These are phyloP conservation scores for Orthosia gracilis DNA, from an alignment of 2,888 invertebrate species.

Conservation along the genomic window DNA sequence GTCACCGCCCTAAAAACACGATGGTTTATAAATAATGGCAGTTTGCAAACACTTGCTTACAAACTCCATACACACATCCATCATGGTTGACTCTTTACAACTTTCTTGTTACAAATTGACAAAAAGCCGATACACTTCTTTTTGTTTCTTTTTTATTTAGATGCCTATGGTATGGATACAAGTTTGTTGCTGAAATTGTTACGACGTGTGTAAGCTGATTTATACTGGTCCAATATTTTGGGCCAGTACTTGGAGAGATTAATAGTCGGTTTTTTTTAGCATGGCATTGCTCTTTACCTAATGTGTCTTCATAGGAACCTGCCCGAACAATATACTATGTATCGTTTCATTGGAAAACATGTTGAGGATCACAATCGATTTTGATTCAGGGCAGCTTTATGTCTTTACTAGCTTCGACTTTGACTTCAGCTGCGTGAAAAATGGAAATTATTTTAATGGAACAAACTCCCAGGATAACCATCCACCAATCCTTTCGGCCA, in stretches of 20 bases:
- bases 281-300: neutral
- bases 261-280: neutral
- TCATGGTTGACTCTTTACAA: slow-evolving; percentile 61
- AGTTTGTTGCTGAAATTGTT: slow-evolving; percentile 9
- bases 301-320: neutral
- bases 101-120: slow-evolving; percentile 58
- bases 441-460: no score
- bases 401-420: neutral
- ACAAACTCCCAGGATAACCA: no score
- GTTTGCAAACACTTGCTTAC: slow-evolving; percentile 52
- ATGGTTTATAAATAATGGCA: slow-evolving; percentile 56
- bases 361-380: neutral
- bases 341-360: no score
- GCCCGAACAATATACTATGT: no score
- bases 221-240: slow-evolving; percentile 3
- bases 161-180: slow-evolving; percentile 26
- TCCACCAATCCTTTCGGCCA: no score
- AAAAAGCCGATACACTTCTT: slow-evolving; percentile 43
- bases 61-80: slow-evolving; percentile 60
- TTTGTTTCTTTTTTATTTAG: slow-evolving; percentile 16
- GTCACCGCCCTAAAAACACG: slow-evolving; percentile 51
- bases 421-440: no score
- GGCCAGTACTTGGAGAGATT: neutral
- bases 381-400: neutral
- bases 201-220: neutral